Evolutionary conservation across 2,113 vertebrate species (phyloP).

Genomic region (Syngnathus floridae): DNA sequence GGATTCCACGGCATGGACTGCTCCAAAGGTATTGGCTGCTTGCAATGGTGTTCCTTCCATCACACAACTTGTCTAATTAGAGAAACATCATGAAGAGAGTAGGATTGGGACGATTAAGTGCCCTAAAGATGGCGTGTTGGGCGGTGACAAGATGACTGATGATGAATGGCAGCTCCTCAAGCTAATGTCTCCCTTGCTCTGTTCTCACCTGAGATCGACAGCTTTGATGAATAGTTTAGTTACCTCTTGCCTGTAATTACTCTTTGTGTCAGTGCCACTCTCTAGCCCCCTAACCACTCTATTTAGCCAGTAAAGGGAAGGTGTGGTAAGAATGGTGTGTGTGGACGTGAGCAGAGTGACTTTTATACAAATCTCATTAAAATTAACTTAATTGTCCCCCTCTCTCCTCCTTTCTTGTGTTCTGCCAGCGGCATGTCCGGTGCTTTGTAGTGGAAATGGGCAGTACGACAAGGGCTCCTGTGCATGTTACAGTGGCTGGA

Average conservation of each 20-base stretch:
- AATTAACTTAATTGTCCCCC: conserved; percentile 13
- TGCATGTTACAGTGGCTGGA: conserved; percentile 97
- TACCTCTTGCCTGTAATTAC: conserved; percentile 70
- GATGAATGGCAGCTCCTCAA: conserved; percentile 66
- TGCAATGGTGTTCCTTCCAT: conserved; percentile 15
- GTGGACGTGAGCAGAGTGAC: conserved; percentile 14
- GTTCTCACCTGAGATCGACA: conserved; percentile 66
- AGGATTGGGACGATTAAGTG: conserved; percentile 29
- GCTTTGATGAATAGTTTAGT: conserved; percentile 74
- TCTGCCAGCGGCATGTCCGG: conserved; percentile 82
- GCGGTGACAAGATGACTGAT: conserved; percentile 60
- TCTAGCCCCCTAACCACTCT: conserved; percentile 54
- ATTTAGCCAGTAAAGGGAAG: conserved; percentile 34
- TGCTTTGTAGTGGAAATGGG: conserved; percentile 95
- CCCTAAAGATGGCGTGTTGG: conserved; percentile 33
- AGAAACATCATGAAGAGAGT: conserved; percentile 2
- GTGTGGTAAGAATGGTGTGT: conserved; percentile 14
- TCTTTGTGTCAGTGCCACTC: conserved; percentile 65
- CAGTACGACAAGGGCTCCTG: conserved; percentile 96
- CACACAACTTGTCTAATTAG: conserved; percentile 33
- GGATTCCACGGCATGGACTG: conserved; percentile 97
- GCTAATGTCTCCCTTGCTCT: conserved; percentile 55
- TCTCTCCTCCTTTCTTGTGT: background rate
- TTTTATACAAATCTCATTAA: conserved; percentile 20
- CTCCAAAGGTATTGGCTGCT: conserved; percentile 84